phyloP scores from a whole-genome alignment of 1,140 invertebrate species.

The Sipha flava region DNA sequence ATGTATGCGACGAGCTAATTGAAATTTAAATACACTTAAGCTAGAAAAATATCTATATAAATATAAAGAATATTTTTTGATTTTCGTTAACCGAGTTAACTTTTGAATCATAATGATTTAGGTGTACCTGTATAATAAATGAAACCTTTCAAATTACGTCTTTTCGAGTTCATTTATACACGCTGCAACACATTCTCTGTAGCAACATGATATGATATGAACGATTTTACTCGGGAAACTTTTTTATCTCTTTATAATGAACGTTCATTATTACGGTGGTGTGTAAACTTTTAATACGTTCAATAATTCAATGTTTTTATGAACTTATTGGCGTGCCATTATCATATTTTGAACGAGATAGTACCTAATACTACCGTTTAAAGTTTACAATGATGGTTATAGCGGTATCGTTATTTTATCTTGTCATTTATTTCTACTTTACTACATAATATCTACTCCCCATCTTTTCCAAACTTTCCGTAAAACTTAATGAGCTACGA shows the following conservation, averaged over 20 bases:
- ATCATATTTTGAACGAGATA: conserved; percentile 9
- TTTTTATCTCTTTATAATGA: background rate
- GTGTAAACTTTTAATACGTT: background rate
- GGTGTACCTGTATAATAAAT: no score
- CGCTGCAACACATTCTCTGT: no score
- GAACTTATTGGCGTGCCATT: background rate
- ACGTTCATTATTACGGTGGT: background rate
- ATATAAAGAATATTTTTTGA: no score
- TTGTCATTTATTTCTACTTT: background rate
- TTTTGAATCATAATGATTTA: no score
- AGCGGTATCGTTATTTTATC: background rate
- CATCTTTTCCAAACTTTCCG: background rate
- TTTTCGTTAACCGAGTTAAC: no score
- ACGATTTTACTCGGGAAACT: background rate
- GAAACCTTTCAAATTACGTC: no score
- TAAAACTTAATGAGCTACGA: background rate
- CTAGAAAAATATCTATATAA: no score
- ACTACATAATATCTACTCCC: background rate
- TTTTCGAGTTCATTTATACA: no score
- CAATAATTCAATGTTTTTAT: background rate
- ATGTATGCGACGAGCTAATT: no score
- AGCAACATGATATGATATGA: background rate
- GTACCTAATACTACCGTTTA: background rate
- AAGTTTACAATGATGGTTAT: background rate
- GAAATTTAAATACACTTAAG: no score